A percentile compares a stretch with the other conserved stretches of the same genome.
phyloP scores from a whole-genome alignment of 2,888 invertebrate species.

The Adineta ricciae region DNA sequence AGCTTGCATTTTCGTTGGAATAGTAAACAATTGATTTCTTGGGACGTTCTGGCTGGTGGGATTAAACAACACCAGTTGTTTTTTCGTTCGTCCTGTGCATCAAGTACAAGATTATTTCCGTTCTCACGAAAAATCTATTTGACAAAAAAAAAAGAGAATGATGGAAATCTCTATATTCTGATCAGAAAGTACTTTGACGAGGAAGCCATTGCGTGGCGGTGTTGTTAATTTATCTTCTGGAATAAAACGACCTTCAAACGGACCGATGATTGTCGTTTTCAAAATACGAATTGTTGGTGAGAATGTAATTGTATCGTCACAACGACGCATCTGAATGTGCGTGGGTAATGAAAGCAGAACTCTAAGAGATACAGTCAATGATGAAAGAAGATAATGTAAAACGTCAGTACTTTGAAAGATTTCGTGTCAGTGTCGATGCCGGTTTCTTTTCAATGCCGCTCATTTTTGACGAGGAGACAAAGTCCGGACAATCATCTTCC shows the following conservation, averaged over 20 bases:
- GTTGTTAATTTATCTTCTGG: conserved; percentile 19
- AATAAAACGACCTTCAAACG: conserved; percentile 16
- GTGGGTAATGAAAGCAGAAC: conserved; percentile 11
- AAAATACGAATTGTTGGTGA: neutral
- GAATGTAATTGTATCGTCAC: conserved; percentile 13
- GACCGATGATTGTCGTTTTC: conserved; percentile 1
- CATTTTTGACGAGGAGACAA: neutral
- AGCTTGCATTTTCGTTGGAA: conserved; percentile 16
- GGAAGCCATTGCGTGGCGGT: neutral
- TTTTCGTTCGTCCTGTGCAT: conserved; percentile 17
- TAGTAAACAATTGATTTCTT: conserved; percentile 20
- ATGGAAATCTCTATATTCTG: neutral
- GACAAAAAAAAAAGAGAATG: neutral
- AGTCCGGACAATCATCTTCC: conserved; percentile 14
- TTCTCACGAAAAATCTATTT: conserved; percentile 4
- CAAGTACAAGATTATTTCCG: conserved; percentile 19
- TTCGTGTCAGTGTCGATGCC: neutral
- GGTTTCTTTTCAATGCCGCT: neutral
- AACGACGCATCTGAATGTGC: neutral
- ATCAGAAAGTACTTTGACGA: neutral
- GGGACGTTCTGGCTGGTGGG: neutral
- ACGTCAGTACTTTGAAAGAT: neutral
- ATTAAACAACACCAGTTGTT: neutral
- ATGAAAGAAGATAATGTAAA: neutral
- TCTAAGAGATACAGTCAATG: no score